Percentiles rank a stretch among this genome's conserved stretches.
These are phyloP conservation scores for Nudaria mundana DNA, from an alignment of 2,888 invertebrate species.

Conservation along the genomic window DNA sequence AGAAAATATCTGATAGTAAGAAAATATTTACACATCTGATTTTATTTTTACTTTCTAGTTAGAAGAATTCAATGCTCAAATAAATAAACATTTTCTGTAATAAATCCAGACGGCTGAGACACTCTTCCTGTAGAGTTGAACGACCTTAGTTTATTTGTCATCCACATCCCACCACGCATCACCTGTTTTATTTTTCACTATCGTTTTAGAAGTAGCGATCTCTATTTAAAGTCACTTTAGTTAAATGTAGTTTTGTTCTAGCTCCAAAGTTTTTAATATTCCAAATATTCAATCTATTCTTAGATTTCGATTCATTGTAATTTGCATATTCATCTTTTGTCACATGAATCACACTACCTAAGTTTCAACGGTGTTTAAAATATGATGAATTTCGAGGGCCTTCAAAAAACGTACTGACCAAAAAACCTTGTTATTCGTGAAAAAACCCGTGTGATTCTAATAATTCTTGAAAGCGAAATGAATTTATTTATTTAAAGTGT, in stretches of 20 bases:
- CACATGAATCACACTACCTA: constrained; percentile 37
- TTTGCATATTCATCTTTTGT: constrained; percentile 36
- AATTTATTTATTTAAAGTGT: too few species aligned
- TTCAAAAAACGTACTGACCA: too few species aligned
- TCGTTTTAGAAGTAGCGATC: constrained; percentile 48
- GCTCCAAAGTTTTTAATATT: too few species aligned
- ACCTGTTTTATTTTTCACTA: constrained; percentile 73
- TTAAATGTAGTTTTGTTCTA: constrained; percentile 36
- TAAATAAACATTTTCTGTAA: constrained; percentile 33
- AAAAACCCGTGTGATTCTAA: too few species aligned
- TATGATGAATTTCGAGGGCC: constrained; percentile 63
- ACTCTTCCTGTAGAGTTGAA: constrained; percentile 54
- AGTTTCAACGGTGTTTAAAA: constrained; percentile 40
- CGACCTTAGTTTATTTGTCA: constrained; percentile 60
- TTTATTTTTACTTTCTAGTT: constrained; percentile 14
- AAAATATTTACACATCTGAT: constrained; percentile 14
- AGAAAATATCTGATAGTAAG: constrained; percentile 11
- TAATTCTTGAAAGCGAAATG: too few species aligned
- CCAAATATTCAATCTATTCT: constrained; percentile 13
- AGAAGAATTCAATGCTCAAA: constrained; percentile 22
- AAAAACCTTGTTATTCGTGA: too few species aligned
- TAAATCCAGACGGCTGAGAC: constrained; percentile 34
- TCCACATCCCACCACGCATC: constrained; percentile 54
- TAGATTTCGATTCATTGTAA: constrained; percentile 16
- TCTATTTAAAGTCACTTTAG: constrained; percentile 53